phyloP scores from a whole-genome alignment of 2,113 vertebrate genomes.

The Ceuthmochares aereus region DNA sequence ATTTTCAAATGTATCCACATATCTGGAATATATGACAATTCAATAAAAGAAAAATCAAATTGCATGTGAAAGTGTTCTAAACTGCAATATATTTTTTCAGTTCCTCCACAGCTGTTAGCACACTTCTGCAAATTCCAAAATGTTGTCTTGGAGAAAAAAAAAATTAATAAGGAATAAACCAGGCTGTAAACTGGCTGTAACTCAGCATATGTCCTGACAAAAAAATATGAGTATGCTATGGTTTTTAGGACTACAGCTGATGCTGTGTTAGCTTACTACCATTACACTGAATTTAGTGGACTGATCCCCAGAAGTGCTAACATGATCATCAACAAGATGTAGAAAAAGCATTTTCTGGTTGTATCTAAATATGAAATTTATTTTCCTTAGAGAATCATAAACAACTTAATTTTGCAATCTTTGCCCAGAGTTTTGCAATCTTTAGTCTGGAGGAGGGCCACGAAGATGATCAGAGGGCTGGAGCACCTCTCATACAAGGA shows the following conservation, averaged over 20 bases:
- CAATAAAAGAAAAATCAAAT: not conserved
- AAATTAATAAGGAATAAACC: not conserved
- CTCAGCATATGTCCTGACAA: not conserved
- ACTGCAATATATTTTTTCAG: not conserved
- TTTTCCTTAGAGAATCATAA: not conserved
- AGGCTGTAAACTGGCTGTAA: not conserved
- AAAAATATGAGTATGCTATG: not conserved
- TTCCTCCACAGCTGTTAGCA: not conserved
- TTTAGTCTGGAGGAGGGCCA: no score
- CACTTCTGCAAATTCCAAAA: not conserved
- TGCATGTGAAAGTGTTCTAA: not conserved
- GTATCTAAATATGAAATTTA: not conserved
- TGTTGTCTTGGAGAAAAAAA: not conserved
- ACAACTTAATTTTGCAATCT: not conserved
- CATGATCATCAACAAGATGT: not conserved
- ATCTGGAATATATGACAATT: not conserved
- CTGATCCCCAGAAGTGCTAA: not conserved
- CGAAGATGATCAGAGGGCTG: no score
- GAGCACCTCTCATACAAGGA: no score
- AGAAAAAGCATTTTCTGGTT: not conserved
- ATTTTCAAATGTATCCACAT: not conserved
- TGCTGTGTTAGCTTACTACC: not conserved
- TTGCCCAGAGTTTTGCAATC: no score
- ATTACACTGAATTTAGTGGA: not conserved
- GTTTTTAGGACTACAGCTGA: not conserved